These are phyloP conservation scores for Acipenser ruthenus DNA, from an alignment of 2,797 vertebrate genomes.

Conservation along the genomic window DNA sequence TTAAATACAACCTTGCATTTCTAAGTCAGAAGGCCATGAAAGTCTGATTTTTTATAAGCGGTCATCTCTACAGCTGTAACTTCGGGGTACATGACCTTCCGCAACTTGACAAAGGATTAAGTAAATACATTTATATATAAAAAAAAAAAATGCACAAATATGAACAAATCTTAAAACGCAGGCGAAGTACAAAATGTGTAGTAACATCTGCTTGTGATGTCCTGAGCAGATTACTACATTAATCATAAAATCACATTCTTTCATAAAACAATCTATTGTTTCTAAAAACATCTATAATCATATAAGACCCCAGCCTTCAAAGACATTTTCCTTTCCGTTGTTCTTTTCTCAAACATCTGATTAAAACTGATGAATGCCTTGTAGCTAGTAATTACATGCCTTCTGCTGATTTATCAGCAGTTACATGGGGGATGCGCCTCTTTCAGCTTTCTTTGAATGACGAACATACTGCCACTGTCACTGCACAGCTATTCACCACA, in stretches of 20 bases:
- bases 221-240: slow-evolving; percentile 41
- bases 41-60: no score
- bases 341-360: slow-evolving; percentile 57
- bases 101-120: slow-evolving; percentile 28
- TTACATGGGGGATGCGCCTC: slow-evolving; percentile 12
- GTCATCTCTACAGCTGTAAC: no score
- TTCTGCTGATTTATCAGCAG: slow-evolving; percentile 44
- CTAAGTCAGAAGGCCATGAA: no score
- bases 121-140: slow-evolving; percentile 39
- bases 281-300: slow-evolving; percentile 56
- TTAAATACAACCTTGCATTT: no score
- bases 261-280: slow-evolving; percentile 27
- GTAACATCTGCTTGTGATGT: slow-evolving; percentile 40
- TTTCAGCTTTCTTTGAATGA: slow-evolving; percentile 47
- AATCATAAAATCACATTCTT: slow-evolving; percentile 50
- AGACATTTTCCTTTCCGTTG: slow-evolving; percentile 52
- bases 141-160: slow-evolving; percentile 20
- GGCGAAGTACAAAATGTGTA: slow-evolving; percentile 3
- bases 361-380: slow-evolving; percentile 53
- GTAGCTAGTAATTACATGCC: slow-evolving; percentile 55
- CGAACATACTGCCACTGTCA: slow-evolving; percentile 56
- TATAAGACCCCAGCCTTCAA: slow-evolving; percentile 56
- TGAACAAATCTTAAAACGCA: neutral
- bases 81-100: slow-evolving; percentile 44
- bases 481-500: slow-evolving; percentile 49